Percentiles rank a stretch among this genome's conserved stretches.
Conservation (phyloP, 2,113 vertebrate genomes). For the Regulus satrapa region DNA sequence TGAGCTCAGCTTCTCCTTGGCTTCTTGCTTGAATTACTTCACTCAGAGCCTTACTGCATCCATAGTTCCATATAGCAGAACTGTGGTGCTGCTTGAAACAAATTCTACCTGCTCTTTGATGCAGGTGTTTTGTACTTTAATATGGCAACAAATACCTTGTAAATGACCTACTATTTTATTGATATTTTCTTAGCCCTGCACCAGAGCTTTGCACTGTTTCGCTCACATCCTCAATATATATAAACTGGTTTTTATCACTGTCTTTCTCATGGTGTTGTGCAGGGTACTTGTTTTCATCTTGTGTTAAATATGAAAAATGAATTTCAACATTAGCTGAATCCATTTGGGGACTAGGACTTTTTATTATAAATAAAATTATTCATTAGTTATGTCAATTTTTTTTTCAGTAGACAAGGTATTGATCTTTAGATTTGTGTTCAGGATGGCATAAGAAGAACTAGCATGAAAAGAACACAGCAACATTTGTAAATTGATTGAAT, state of each 20-base stretch:
- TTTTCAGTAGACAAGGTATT: conserved; percentile 74
- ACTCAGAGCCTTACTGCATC: neutral
- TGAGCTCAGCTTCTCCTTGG: neutral
- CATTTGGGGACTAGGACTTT: conserved; percentile 59
- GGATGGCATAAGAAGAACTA: conserved; percentile 43
- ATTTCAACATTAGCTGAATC: conserved; percentile 67
- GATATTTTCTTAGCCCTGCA: neutral
- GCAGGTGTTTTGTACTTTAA: neutral
- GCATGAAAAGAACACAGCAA: conserved; percentile 22
- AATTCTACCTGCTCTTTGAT: neutral
- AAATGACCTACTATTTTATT: neutral
- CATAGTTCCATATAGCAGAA: neutral
- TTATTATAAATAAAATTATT: conserved; percentile 79
- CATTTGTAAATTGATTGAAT: conserved; percentile 69
- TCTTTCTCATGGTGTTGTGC: neutral
- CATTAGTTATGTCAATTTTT: conserved; percentile 71
- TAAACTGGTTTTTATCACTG: neutral
- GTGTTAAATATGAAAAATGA: conserved; percentile 68
- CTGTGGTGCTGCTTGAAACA: neutral
- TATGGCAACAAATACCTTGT: neutral
- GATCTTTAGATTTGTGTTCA: conserved; percentile 73
- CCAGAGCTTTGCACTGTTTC: neutral
- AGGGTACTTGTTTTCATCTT: conserved; percentile 37
- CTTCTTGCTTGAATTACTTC: neutral
- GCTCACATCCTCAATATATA: conserved; percentile 11